Percentiles rank a stretch among this genome's conserved stretches.
Conservation (phyloP, 2,113 vertebrate species). For the Catharus bicknelli region DNA sequence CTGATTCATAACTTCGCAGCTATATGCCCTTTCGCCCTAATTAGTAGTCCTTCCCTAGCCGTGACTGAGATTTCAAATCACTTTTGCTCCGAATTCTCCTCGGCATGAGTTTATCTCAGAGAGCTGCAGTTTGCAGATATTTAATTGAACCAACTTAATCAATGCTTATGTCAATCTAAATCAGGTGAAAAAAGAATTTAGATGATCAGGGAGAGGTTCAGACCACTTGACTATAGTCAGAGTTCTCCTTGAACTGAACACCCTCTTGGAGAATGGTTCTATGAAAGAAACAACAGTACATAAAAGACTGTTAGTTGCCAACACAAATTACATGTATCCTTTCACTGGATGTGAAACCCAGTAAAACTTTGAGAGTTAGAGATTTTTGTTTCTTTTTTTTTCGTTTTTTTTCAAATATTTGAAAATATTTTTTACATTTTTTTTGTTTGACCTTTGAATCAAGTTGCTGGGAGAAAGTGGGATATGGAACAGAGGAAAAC, state of each 20-base stretch:
- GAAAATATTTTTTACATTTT: background rate
- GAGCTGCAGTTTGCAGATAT: background rate
- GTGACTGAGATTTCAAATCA: background rate
- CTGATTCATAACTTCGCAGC: background rate
- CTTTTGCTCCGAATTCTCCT: background rate
- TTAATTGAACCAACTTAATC: background rate
- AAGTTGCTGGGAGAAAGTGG: background rate
- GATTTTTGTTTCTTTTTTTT: too few species aligned
- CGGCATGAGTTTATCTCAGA: background rate
- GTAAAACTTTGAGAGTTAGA: background rate
- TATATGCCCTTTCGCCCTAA: background rate
- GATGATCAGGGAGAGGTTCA: background rate
- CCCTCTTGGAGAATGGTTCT: background rate
- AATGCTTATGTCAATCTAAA: background rate
- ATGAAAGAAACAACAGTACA: rapidly evolving
- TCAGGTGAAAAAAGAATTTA: background rate
- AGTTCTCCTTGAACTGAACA: background rate
- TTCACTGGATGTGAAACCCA: background rate
- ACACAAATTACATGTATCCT: background rate
- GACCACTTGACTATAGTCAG: background rate
- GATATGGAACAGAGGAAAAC: background rate
- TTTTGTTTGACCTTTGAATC: background rate
- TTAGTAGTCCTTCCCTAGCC: background rate
- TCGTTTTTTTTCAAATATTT: rapidly evolving
- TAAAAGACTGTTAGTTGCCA: background rate